Percentiles rank a stretch among this genome's conserved stretches.
Conservation (phyloP, 2,888 invertebrate genomes). For the Leptarthrus brevirostris region DNA sequence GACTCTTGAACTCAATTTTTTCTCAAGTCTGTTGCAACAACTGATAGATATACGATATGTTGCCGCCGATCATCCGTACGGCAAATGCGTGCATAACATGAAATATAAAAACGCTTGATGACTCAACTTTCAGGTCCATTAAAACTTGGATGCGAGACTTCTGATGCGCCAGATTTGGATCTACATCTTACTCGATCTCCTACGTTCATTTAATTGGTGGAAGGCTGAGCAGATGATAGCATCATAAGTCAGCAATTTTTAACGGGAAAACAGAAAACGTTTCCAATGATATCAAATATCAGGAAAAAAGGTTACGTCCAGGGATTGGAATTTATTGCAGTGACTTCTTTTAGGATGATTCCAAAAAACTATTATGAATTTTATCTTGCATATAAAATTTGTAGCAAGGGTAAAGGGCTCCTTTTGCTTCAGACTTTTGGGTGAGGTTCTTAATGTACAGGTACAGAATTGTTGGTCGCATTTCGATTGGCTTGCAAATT, state of each 20-base stretch:
- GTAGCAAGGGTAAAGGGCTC: too few relatives aligned
- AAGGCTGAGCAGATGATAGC: constrained; percentile 6
- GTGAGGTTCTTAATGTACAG: too few relatives aligned
- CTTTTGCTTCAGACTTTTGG: too few relatives aligned
- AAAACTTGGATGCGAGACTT: neutral
- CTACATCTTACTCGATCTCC: neutral
- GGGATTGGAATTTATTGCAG: neutral
- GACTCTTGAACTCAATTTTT: too few relatives aligned
- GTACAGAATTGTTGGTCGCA: too few relatives aligned
- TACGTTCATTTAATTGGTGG: constrained; percentile 8
- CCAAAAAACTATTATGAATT: too few relatives aligned
- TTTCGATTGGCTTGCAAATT: too few relatives aligned
- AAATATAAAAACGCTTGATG: constrained; percentile 31
- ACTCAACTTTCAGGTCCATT: constrained; percentile 37
- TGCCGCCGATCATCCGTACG: neutral
- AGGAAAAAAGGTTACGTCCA: neutral
- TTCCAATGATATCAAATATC: constrained; percentile 20
- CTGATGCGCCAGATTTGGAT: neutral
- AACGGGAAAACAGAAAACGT: neutral
- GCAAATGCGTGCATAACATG: constrained; percentile 4
- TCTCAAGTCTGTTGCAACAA: neutral
- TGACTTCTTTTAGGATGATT: neutral
- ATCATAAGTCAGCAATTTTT: constrained; percentile 31
- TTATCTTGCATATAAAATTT: too few relatives aligned
- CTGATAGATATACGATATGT: constrained; percentile 4